Base-by-base conservation (phyloP, 2,888 invertebrate genomes). In the Nemoura dubitans region DNA sequence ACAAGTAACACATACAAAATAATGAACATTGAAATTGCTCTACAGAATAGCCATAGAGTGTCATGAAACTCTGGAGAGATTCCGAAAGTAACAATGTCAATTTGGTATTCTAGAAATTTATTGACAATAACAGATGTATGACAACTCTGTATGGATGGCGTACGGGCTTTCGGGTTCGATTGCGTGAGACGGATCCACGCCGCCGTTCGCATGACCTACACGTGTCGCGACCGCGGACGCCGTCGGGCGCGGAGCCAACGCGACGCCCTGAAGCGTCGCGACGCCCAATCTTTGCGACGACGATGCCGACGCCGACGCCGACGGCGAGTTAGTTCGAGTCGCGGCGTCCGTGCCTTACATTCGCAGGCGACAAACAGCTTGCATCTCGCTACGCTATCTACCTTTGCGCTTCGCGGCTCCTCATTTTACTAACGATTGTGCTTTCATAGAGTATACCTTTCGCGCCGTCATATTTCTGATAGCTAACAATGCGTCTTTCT, bases 301-400 rank as follows among this genome's bases (percentile, higher is more conserved):
- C 59, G 59, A 59, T 21, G 59, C 59, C 29, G 29, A 81, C 81
- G 81, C 25, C 81, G 81, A 28, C 29, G 29, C 5, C 81, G 81
- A 81, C 81, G 81, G 14, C 81, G 81, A 29, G 29, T 81, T 30
- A 81, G 81, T 81, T 30, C 81, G 26, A 27, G 81, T 28, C 28
- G n/a, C 81, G 30, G n/a, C 81, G 81, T 59, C 59, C 59, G 59
- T 59, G 59, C 16, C 59, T 59, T 21, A 59, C 59, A 59, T 21
- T 59, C 59, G 59, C 59, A 3, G 59, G 10, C 36, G 36, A 36
- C 36, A 36, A 36, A 3, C 36, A 36, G 59, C 59, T 59, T 21
- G n/a, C n/a, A 21, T 59, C 59, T 10, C 59, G 59, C 14, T 21
- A 10, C 59, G 21, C 21, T 59, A 59, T 36, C 10, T 1, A 59